Evolutionary conservation across 2,888 invertebrate genomes (phyloP), one percentile per base, ranked within the genome.

Genomic region (Cephus nigrinus): DNA sequence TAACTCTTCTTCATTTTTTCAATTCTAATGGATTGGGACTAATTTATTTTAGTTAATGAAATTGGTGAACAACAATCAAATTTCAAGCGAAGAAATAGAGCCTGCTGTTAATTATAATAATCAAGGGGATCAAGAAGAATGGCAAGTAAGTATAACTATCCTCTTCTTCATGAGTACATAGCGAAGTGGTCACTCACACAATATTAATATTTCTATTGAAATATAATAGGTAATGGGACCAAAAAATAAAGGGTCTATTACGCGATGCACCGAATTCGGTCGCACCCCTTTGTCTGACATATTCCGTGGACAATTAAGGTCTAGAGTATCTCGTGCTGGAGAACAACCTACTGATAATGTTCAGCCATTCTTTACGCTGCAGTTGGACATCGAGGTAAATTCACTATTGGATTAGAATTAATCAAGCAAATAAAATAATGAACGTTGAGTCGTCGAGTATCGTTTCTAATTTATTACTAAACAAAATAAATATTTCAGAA

Each of bases 301-400:
- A 82, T 98, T 99, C 93, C 96, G 97, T 83, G 99, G 99, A 73
- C 96, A 97, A 88, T 94, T 98, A 82, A 95, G 98, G 80, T 96
- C 97, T 72, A 95, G 96, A 15, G 94, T 98, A 80, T 95, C 95
- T 84, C 93, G 96, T 80, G 93, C 95, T 12, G 94, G 95, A 23
- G 95, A 95, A 88, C 94, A 95, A 89, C 95, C 96, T 84, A 97
- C 98, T 0, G 98, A 98, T 89, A 97, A 97, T 84, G 96, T 98
- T 82, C 97, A 98, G 91, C 98, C 98, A 1, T 99, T 99, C 93
- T 98, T 98, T 91, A 98, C 98, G 1, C 93, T 99, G 81, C 98
- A 98, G 91, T 94, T 99, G 40, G 98, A 99, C 89, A 98, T 99
- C 85, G 97, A 98, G 94, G 98, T 97, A 90, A 88, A 88, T 86